Evolutionary conservation across 2,888 invertebrate species (phyloP).

Genomic region (Athripsodes cinereus): DNA sequence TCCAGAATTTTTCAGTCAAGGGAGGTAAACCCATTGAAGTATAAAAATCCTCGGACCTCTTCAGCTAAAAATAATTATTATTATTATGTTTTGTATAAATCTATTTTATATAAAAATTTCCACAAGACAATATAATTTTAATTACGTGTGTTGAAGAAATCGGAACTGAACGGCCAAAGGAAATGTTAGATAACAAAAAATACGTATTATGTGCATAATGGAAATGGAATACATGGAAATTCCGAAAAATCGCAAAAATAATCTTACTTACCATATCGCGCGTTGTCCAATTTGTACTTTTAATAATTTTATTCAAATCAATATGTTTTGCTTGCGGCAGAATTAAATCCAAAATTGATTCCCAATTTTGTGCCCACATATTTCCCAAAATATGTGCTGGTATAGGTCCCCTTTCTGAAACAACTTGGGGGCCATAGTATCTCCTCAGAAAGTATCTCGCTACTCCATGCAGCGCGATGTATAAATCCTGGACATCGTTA

Average conservation of each 20-base stretch:
- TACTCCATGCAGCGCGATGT: conserved; percentile 66
- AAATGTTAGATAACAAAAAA: too few species aligned
- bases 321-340: conserved; percentile 41
- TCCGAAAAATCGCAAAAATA: too few species aligned
- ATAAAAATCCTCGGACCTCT: conserved; percentile 62
- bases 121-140: too few species aligned
- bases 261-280: conserved; percentile 48
- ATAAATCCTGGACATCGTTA: conserved; percentile 55
- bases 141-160: too few species aligned
- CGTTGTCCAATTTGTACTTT: conserved; percentile 50
- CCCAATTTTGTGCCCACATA: conserved; percentile 71
- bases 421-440: conserved; percentile 49
- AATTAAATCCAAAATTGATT: conserved; percentile 50
- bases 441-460: conserved; percentile 51
- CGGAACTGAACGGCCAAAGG: too few species aligned
- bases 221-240: too few species aligned
- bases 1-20: conserved; percentile 60
- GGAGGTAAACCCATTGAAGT: conserved; percentile 56
- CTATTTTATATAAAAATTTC: too few species aligned
- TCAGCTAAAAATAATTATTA: conserved; percentile 35
- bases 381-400: conserved; percentile 65
- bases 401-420: conserved; percentile 51
- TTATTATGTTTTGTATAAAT: too few species aligned
- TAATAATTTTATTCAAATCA: conserved; percentile 48
- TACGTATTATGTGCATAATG: too few species aligned